These are phyloP conservation scores for Kobus ellipsiprymnus DNA, from an alignment of 2,113 vertebrate species.

Conservation along the genomic window DNA sequence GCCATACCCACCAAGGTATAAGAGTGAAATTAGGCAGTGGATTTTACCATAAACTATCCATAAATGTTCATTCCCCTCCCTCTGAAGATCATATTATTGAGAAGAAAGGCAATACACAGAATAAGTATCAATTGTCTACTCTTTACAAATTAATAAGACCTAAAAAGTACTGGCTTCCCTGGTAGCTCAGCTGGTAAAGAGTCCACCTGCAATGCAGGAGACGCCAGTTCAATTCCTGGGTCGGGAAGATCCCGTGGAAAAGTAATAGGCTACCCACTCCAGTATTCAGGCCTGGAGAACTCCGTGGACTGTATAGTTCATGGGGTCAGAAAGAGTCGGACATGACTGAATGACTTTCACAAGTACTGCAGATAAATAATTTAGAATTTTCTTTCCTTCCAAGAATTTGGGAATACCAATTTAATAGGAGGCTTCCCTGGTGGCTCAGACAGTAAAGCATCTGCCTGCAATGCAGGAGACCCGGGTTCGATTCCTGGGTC, in stretches of 20 bases:
- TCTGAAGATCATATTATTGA: background rate
- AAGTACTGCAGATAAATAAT: background rate
- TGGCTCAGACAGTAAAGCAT: too few species aligned
- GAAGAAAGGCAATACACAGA: background rate
- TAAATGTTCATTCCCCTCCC: background rate
- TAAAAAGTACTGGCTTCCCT: background rate
- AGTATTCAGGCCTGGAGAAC: background rate
- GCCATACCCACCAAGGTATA: background rate
- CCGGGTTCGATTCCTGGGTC: too few species aligned
- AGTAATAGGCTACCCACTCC: background rate
- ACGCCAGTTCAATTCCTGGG: background rate
- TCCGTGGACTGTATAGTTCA: background rate
- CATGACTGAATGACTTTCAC: background rate
- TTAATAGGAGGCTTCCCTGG: background rate
- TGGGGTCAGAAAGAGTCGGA: rapidly evolving
- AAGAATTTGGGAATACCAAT: background rate
- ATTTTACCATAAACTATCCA: background rate
- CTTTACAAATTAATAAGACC: background rate
- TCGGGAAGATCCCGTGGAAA: background rate
- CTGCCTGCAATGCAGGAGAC: too few species aligned
- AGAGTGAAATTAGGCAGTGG: background rate
- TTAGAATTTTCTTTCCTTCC: background rate
- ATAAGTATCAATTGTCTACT: background rate
- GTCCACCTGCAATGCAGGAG: background rate
- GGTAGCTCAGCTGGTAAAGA: background rate